These are phyloP conservation scores for Pantherophis guttatus DNA, from an alignment of 2,113 vertebrate genomes.

Conservation along the genomic window DNA sequence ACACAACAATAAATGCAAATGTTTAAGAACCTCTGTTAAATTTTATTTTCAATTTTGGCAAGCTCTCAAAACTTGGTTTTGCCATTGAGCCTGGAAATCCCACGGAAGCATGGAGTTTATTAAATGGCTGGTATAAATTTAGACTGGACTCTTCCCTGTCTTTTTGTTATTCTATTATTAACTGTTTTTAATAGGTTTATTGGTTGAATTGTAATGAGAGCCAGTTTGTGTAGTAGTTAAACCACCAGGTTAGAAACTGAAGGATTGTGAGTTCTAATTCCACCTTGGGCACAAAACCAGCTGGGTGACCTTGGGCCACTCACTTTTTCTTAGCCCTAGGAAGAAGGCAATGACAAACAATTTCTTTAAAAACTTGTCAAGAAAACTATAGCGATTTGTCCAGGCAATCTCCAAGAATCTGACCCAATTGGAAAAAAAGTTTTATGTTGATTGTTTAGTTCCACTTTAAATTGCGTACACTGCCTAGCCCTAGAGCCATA, in stretches of 20 bases:
- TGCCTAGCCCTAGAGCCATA: not conserved
- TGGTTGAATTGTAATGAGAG: not conserved
- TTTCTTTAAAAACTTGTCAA: not conserved
- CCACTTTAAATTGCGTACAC: not conserved
- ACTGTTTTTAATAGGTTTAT: not conserved
- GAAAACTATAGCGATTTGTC: not conserved
- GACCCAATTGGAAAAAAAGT: not conserved
- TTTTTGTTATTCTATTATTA: not conserved
- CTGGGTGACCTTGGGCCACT: not conserved
- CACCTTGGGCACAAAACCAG: not conserved
- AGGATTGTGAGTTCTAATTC: not conserved
- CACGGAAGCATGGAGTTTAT: not conserved
- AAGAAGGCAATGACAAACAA: not conserved
- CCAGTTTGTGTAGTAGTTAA: no score
- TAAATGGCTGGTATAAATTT: not conserved
- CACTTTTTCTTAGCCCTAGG: not conserved
- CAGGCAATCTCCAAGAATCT: not conserved
- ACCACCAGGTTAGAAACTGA: not conserved
- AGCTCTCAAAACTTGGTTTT: not conserved
- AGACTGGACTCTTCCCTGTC: not conserved
- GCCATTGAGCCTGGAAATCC: not conserved
- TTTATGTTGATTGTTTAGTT: not conserved
- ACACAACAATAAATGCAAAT: not conserved
- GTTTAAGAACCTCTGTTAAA: not conserved
- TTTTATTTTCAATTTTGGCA: not conserved